Evolutionary conservation across 2,797 vertebrate genomes (phyloP).

Genomic region (Poecilia wingei): DNA sequence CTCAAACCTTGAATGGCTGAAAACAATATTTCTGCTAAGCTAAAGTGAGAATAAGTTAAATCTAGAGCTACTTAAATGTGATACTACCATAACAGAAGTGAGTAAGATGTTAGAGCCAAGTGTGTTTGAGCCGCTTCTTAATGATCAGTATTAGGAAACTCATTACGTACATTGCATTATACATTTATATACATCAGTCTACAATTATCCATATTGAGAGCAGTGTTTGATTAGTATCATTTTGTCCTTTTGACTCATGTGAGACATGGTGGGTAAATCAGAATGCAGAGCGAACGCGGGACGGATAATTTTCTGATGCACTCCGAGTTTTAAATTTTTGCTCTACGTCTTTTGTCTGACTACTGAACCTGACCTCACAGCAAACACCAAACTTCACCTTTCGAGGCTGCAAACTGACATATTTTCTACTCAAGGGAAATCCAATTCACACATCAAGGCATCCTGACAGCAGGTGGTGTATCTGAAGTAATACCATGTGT

Average conservation of each 20-base stretch:
- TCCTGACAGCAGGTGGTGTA: neutral
- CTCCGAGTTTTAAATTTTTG: too few relatives aligned
- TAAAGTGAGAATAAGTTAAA: neutral
- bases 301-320: neutral
- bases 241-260: neutral
- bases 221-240: neutral
- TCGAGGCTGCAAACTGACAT: neutral
- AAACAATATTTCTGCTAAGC: too few relatives aligned
- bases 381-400: neutral
- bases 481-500: neutral
- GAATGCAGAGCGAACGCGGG: neutral
- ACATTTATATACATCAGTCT: neutral
- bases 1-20: too few relatives aligned
- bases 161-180: neutral
- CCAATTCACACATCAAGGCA: neutral
- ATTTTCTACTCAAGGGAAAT: neutral
- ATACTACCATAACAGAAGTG: neutral
- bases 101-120: neutral
- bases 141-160: neutral
- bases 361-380: neutral
- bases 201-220: neutral
- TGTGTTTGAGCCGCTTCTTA: neutral
- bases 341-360: neutral
- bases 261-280: neutral
- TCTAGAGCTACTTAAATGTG: neutral